Conservation (phyloP, 2,113 vertebrate genomes). For the Chamaetylas fuelleborni region DNA sequence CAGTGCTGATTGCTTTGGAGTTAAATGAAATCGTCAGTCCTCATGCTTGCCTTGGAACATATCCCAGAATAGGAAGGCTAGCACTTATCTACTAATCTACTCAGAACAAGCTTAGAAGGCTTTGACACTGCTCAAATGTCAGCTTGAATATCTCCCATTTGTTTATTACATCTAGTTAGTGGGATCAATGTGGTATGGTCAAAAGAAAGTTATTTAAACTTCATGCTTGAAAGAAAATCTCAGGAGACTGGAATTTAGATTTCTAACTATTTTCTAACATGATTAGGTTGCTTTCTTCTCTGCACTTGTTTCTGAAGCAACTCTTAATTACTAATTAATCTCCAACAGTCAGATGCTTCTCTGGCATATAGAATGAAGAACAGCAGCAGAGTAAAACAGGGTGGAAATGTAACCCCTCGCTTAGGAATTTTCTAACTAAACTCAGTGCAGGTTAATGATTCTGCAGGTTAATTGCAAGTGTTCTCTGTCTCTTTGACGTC, state of each 20-base stretch:
- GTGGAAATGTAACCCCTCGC: not conserved
- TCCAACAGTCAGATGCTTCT: not conserved
- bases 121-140: constrained; percentile 62
- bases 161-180: constrained; percentile 40
- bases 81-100: constrained; percentile 60
- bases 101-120: constrained; percentile 59
- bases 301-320: not conserved
- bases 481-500: fast-evolving
- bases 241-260: not conserved
- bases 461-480: not conserved
- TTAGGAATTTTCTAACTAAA: not conserved
- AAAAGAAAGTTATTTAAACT: not conserved
- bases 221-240: not conserved
- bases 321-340: constrained; percentile 35
- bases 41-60: constrained; percentile 47
- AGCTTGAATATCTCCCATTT: constrained; percentile 57
- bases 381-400: not conserved
- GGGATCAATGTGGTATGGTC: not conserved
- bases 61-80: constrained; percentile 63
- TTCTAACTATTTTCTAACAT: not conserved
- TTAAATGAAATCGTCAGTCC: constrained; percentile 25
- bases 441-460: not conserved
- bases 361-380: not conserved
- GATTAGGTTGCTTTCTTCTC: not conserved
- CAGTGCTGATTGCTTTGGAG: not conserved